Base-by-base conservation (phyloP, 2,888 invertebrate species). In the Philonicus albiceps region DNA sequence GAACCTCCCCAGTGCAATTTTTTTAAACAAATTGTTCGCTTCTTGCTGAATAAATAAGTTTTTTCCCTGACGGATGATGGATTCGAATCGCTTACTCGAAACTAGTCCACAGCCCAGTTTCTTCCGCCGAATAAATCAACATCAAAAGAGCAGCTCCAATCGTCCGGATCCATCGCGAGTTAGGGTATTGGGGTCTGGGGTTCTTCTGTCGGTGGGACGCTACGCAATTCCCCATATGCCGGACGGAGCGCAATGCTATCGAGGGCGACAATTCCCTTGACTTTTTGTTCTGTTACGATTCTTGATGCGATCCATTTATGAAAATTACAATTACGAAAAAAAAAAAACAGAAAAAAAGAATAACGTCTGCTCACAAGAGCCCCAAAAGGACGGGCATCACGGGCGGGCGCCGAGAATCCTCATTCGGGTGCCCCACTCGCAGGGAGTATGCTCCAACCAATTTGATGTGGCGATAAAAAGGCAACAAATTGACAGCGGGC, bases 391-490 rank as follows among this genome's bases (percentile, higher is more conserved):
- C 22, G 55, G 55, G 55, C 22, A 55, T 3, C 49, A 49, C n/a
- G 76, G 76, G 19, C 19, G 27, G 80, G 76, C 37, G 76, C 76
- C 40, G 53, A 53, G n/a, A 80, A 53, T 80, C 80, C 31, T 31
- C 22, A 40, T 76, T 37, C 30, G 49, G n/a, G 49, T 1, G 64
- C 27, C 64, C 64, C 22, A 64, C 27, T 64, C 64, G 19, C 22
- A 2, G 64, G 64, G 34, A 76, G 34, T 22, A 31, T 55, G 16
- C 30, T 53, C 27, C 30, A 80, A 16, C 80, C 49, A 80, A 80
- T 80, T 80, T 43, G 49, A 80, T 31, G 30, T 8, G 64, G 80
- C 80, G 80, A 80, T 80, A 80, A 80, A 80, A 80, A 80, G 80
- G 53, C 80, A 80, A 80, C 53, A 53, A 53, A 80, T 53, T 80